Evolutionary conservation across 1,140 invertebrate species (phyloP), one percentile per base, ranked within the genome.

Genomic region (Spodoptera litura): DNA sequence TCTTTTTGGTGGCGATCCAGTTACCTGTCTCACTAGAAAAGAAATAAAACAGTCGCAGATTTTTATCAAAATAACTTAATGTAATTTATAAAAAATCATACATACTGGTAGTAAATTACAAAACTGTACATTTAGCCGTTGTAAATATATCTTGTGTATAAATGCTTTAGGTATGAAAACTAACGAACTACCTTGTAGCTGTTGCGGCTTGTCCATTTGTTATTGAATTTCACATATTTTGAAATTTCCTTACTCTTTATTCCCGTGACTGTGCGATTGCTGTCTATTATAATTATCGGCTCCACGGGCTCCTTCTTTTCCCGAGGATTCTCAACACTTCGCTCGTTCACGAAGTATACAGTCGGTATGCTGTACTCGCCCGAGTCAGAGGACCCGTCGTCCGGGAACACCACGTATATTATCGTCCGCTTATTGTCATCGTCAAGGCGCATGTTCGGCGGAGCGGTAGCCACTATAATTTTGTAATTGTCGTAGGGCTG

Each of bases 341-440:
- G 51, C 61, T 85, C 86, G 10, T 79, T 90, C 0, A 92, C 86
- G 68, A 93, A 93, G 80, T 90, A 93, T 49, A 93, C 80, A 44
- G 62, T 55, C 12, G 92, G 91, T 73, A 93, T 84, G 35, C 83
- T 84, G 15, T 86, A 25, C 12, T 72, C n/a, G 49, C 71, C 78
- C 0, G 58, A 15, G 15, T 83, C 82, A 3, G 81, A 72, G 10
- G 58, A 55, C 6, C 79, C 72, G 0, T 91, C 86, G 6, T 88
- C 85, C 9, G 88, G 81, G 64, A 92, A 92, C 4, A 93, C 85
- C 27, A 93, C 80, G 58, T 93, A 93, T n/a, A 93, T 74, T 0
- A 91, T 64, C 3, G 87, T 61, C 0, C 85, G 83, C 15, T 85
- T 85, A 3, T 77, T 62, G 12, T 89, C 79, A 0, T 74, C 79